Percentiles rank a stretch among this genome's conserved stretches.
Evolutionary conservation across 1,140 invertebrate genomes (phyloP).

Genomic region (Tetragonula clypearis): DNA sequence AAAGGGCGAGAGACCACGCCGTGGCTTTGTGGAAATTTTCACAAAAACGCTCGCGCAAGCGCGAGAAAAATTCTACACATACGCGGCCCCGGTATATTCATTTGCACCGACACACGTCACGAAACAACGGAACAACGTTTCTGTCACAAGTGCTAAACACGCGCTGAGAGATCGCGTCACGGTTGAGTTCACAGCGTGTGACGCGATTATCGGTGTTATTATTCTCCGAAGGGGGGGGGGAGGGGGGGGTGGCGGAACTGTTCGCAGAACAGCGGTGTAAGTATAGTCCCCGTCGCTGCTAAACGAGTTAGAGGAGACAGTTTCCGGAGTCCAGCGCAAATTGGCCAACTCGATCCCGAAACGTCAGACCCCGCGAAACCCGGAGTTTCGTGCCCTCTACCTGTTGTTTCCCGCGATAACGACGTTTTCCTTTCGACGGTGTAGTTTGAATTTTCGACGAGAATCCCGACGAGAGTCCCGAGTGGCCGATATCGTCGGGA

Average conservation of each 20-base stretch:
- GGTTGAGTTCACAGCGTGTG: slow-evolving; percentile 41
- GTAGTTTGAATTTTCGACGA: slow-evolving; percentile 54
- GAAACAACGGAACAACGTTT: too few species aligned
- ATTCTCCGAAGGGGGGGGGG: slow-evolving; percentile 19
- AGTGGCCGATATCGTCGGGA: slow-evolving; percentile 33
- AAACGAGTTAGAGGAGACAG: slow-evolving; percentile 58
- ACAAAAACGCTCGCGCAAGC: not conserved
- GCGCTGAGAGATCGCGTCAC: not conserved
- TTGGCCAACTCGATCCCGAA: slow-evolving; percentile 57
- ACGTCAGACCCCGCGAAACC: slow-evolving; percentile 27
- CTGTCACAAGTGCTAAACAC: too few species aligned
- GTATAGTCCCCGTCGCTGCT: slow-evolving; percentile 29
- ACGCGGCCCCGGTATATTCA: too few species aligned
- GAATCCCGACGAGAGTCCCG: slow-evolving; percentile 36
- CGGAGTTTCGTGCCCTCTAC: slow-evolving; percentile 15
- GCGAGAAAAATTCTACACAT: not conserved
- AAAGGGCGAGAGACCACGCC: too few species aligned
- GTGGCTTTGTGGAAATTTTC: not conserved
- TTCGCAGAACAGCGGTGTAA: slow-evolving; percentile 49
- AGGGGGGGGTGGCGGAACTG: not conserved
- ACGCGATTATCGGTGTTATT: slow-evolving; percentile 59
- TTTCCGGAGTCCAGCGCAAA: slow-evolving; percentile 56
- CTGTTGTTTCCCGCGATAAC: slow-evolving; percentile 52
- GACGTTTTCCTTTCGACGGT: slow-evolving; percentile 32
- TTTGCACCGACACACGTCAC: too few species aligned